Base-by-base conservation (phyloP, 2,113 vertebrate genomes). In the Stigmatopora nigra region DNA sequence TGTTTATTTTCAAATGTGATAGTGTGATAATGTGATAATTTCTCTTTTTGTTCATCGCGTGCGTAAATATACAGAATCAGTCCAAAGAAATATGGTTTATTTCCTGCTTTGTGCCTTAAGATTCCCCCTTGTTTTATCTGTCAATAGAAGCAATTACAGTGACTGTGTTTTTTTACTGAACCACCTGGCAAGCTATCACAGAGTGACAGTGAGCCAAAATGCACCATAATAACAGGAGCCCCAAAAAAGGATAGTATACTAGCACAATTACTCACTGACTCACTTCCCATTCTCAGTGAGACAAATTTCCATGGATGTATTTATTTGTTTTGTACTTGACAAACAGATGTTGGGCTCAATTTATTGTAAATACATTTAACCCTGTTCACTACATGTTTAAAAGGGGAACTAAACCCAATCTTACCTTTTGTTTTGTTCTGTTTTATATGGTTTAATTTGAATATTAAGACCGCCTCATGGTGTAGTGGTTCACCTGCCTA, bases 141-240 rank as follows among this genome's bases (percentile, higher is more conserved):
- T 38, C 35, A 59, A 35, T 35, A 59, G 9, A 15, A 59, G 36
- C 57, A 59, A 38, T 59, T 35, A 59, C 35, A 38, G 4, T 59
- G 8, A 35, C 57, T 59, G 4, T 59, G 31, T 59, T 38, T 59
- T 38, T 59, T 59, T 38, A 53, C 51, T 36, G 7, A 59, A 59
- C 57, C 7, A 16, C 31, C 36, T 59, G 31, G 31, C 35, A 36
- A 36, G 31, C 31, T 38, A n/a, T 38, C 57, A 59, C 57, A 59
- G 16, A 16, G 35, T 59, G 57, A 38, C 31, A 59, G 57, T 20
- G 35, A 59, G 31, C 35, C 57, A 59, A 59, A 59, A 59, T 17
- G 35, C 57, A 59, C 38, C 25, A 59, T 59, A 59, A 59, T 59
- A n/a, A 16, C 35, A 16, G 56, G 16, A 59, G 15, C 57, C 38